Base-by-base conservation (phyloP, 1,140 invertebrate genomes). In the Cotesia vestalis region DNA sequence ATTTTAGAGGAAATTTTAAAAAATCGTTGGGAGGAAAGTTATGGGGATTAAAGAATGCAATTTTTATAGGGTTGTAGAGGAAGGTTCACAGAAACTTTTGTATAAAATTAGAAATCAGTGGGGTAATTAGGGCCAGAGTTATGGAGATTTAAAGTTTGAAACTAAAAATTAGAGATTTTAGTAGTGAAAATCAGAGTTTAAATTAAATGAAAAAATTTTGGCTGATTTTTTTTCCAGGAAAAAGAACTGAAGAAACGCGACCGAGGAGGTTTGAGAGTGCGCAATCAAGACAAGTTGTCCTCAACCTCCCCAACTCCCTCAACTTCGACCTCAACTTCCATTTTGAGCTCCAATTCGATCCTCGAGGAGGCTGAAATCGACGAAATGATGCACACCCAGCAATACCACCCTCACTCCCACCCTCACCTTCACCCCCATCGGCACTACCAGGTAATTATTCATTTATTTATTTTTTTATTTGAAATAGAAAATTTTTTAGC, bases 331-430 rank as follows among this genome's bases (percentile, higher is more conserved):
- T 55, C 12, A 55, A 20, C 8, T 12, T 69, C 75, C 35, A 71
- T 73, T 27, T 35, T 73, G 60, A 81, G 62, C 77, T 73, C 74
- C 71, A 70, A 80, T 66, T 77, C 73, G 68, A 78, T 75, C 73
- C 74, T 71, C 75, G 82, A 85, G 75, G 78, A 78, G 2, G 27
- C 27, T 64, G 75, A 38, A 36, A 57, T 17, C 34, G 84, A 85
- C 81, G 88, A 89, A 75, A 91, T 91, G 91, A 90, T 91, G 85
- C 90, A 91, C 81, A 90, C 90, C 72, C 88, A 90, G 60, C 90
- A 91, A 74, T 90, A 91, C 75, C 90, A 91, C 77, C 90, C 89
- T 78, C 87, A 88, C 70, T 89, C 85, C 77, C 82, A 85, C 73
- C 86, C 89, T 71, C 86, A 90, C 80, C 85, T 86, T 67, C 87